Conservation (phyloP, 2,113 vertebrate genomes). For the Daubentonia madagascariensis region DNA sequence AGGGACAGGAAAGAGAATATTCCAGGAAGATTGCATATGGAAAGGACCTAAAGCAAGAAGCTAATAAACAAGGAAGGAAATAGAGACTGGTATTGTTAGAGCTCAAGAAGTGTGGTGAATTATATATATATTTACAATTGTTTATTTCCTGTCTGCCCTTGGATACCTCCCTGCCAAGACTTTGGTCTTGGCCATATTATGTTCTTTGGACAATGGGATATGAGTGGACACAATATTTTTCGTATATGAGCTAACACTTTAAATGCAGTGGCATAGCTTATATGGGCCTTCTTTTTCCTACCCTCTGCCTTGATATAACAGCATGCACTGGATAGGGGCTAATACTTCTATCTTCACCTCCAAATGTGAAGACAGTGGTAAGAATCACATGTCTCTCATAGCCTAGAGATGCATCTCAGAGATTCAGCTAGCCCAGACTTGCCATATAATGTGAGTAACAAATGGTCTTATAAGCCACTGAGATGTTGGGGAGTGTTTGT, state of each 20-base stretch:
- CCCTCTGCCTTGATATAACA: not conserved
- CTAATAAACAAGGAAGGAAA: not conserved
- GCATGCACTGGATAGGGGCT: rapidly evolving
- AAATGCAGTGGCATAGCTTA: not conserved
- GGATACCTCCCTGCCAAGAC: not conserved
- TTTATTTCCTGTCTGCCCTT: not conserved
- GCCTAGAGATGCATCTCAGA: not conserved
- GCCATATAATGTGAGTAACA: not conserved
- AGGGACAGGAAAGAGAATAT: not conserved
- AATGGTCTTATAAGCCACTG: not conserved
- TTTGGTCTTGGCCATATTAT: not conserved
- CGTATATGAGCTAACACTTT: not conserved
- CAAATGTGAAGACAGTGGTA: not conserved
- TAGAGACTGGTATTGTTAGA: not conserved
- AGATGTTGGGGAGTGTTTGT: not conserved
- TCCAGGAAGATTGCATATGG: not conserved
- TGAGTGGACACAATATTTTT: not conserved
- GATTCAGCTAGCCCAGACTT: not conserved
- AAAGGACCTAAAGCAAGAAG: not conserved
- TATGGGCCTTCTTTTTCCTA: not conserved
- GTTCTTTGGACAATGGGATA: not conserved
- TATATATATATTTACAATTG: not conserved
- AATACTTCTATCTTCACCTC: not conserved
- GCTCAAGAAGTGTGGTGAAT: not conserved
- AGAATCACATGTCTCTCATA: not conserved